Conservation (phyloP, 2,888 invertebrate genomes). For the Hyposoter didymator region DNA sequence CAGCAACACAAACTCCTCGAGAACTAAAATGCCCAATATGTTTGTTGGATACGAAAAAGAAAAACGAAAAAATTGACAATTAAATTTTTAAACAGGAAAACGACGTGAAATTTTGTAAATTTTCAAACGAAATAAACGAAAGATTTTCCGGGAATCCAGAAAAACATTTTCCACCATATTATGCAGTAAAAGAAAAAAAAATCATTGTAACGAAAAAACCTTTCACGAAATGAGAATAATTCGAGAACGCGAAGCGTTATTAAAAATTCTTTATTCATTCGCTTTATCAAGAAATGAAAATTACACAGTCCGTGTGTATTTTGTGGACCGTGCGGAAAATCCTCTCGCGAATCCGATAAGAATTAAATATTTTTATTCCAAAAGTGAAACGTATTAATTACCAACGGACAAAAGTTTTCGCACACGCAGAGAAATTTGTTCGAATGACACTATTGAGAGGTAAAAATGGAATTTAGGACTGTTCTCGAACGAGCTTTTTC, state of each 20-base stretch:
- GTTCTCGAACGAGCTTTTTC: slow-evolving; percentile 4
- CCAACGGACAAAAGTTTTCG: not conserved
- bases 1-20: not conserved
- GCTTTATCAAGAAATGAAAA: not conserved
- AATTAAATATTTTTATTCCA: not conserved
- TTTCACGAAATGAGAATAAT: not conserved
- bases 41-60: not conserved
- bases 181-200: not conserved
- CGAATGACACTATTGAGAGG: not conserved
- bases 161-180: not conserved
- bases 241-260: not conserved
- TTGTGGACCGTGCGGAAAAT: not conserved
- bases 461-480: not conserved
- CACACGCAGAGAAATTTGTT: not conserved
- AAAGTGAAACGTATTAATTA: not conserved
- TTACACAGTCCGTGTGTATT: not conserved
- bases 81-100: not conserved
- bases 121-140: not conserved
- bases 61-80: not conserved
- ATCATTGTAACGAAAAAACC: not conserved
- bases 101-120: not conserved
- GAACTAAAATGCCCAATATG: slow-evolving; percentile 58
- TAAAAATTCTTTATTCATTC: slow-evolving; percentile 13
- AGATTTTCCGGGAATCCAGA: not conserved
- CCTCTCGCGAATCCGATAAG: not conserved